Percentiles rank a stretch among this genome's conserved stretches.
Evolutionary conservation across 1,140 invertebrate genomes (phyloP).

Genomic region (Brachystomella parvula): DNA sequence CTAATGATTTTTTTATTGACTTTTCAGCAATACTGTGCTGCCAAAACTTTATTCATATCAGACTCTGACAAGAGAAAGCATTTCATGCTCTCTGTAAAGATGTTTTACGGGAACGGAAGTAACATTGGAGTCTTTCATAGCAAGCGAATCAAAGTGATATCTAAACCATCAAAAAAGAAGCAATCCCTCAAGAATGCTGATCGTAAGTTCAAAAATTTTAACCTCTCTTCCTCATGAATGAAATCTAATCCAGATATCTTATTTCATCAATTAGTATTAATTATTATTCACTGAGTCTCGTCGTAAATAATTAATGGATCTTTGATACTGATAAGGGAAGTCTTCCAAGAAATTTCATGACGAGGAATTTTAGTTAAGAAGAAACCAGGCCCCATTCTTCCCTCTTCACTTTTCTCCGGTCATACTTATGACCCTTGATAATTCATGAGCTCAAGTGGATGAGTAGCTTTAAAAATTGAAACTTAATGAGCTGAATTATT

Average conservation of each 20-base stretch:
- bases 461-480: too few species aligned
- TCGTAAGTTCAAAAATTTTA: conserved; percentile 48
- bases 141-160: conserved; percentile 99
- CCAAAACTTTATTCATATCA: conserved; percentile 97
- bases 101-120: conserved; percentile 97
- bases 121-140: conserved; percentile 98
- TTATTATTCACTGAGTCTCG: neutral
- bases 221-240: neutral
- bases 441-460: too few species aligned
- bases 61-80: conserved; percentile 99
- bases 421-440: too few species aligned
- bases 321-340: too few species aligned
- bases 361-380: too few species aligned
- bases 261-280: neutral
- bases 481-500: too few species aligned
- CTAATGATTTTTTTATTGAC: conserved; percentile 15
- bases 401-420: too few species aligned
- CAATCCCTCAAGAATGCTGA: conserved; percentile 99
- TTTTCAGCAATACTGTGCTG: conserved; percentile 91
- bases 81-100: conserved; percentile 97
- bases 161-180: conserved; percentile 99
- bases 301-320: neutral
- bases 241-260: too few species aligned
- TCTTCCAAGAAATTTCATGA: too few species aligned
- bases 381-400: too few species aligned